phyloP scores from a whole-genome alignment of 2,888 invertebrate genomes.

The Isoperla grammatica region DNA sequence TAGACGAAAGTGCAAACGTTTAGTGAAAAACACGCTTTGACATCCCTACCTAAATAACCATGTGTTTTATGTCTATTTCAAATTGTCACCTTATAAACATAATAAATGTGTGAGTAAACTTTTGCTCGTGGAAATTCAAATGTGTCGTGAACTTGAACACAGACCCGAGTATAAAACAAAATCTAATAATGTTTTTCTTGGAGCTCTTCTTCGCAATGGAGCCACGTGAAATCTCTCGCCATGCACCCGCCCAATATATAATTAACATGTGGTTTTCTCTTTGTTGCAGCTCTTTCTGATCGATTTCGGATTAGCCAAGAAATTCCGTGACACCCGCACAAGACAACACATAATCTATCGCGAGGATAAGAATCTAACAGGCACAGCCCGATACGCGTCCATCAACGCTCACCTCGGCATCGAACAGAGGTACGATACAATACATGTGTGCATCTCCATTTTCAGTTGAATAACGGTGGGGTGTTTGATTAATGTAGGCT shows the following conservation, averaged over 20 bases:
- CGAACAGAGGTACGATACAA: constrained; percentile 66
- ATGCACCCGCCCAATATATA: not conserved
- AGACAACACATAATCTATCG: constrained; percentile 92
- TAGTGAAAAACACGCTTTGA: no score
- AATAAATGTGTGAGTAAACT: no score
- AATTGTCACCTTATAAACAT: no score
- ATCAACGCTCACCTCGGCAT: constrained; percentile 99
- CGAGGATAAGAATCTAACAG: constrained; percentile 94
- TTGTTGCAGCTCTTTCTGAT: constrained; percentile 78
- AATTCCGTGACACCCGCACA: constrained; percentile 90
- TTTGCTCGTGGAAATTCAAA: no score
- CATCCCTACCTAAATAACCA: no score
- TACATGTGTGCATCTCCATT: no score
- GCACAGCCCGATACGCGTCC: constrained; percentile 95
- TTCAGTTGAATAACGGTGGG: no score
- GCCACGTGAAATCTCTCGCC: not conserved
- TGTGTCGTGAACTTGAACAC: no score
- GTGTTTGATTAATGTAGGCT: no score
- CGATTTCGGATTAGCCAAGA: constrained; percentile 99
- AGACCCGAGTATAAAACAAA: not conserved
- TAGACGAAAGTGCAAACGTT: no score
- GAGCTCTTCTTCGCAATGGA: not conserved
- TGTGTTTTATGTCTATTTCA: no score
- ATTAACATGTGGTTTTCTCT: constrained; percentile 16
- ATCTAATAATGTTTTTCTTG: not conserved